Conservation (phyloP, 2,797 vertebrate species). For the Psittacula echo region DNA sequence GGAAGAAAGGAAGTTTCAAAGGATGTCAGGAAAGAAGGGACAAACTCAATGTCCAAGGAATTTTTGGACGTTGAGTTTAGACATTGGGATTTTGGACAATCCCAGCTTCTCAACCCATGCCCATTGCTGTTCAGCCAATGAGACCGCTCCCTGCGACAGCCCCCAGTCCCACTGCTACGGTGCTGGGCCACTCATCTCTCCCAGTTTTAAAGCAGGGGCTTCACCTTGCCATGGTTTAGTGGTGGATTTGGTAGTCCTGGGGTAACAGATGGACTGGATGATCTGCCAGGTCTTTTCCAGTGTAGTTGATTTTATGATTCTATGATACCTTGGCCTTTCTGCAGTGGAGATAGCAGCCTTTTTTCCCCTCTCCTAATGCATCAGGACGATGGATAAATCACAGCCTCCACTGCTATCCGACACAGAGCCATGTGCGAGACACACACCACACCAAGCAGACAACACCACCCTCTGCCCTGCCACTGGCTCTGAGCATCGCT, state of each 20-base stretch:
- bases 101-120: neutral
- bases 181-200: neutral
- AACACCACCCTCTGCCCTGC: neutral
- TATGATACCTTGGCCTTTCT: neutral
- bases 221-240: neutral
- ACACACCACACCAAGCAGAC: neutral
- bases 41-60: neutral
- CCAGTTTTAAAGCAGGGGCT: neutral
- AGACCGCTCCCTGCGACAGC: neutral
- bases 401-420: neutral
- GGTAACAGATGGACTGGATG: neutral
- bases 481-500: fast-evolving
- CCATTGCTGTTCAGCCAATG: neutral
- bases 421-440: fast-evolving
- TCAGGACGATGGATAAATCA: neutral
- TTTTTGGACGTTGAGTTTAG: neutral
- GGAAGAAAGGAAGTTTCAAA: neutral
- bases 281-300: neutral
- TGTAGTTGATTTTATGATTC: neutral
- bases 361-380: neutral
- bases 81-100: neutral
- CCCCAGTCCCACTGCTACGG: neutral
- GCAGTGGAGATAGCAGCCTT: neutral
- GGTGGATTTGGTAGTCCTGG: neutral
- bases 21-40: neutral